A percentile compares a stretch with the other conserved stretches of the same genome.
Evolutionary conservation across 2,113 vertebrate species (phyloP).

Genomic region (Oxyruncus cristatus): DNA sequence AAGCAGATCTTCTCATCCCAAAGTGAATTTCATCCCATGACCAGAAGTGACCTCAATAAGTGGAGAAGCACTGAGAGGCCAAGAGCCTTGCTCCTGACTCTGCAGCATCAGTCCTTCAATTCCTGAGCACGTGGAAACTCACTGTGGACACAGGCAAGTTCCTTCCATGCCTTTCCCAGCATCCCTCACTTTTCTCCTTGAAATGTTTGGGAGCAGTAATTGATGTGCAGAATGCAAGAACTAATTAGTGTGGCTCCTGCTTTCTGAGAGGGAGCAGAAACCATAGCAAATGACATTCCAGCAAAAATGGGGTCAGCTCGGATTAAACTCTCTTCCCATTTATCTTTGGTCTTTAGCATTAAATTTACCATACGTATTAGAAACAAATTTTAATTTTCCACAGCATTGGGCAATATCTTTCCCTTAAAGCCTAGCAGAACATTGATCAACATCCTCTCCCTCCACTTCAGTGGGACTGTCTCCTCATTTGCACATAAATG

Average conservation of each 20-base stretch:
- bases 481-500: conserved; percentile 64
- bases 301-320: conserved; percentile 40
- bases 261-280: conserved; percentile 21
- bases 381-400: conserved; percentile 73
- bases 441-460: conserved; percentile 51
- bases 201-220: not conserved
- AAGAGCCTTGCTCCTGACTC: not conserved
- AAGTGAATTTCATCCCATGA: not conserved
- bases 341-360: conserved; percentile 65
- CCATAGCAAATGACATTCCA: conserved; percentile 38
- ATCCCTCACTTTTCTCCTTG: not conserved
- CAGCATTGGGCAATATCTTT: conserved; percentile 67
- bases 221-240: conserved; percentile 7
- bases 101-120: not conserved
- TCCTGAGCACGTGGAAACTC: not conserved
- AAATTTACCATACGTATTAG: conserved; percentile 64
- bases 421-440: conserved; percentile 63
- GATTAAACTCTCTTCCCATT: conserved; percentile 41
- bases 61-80: not conserved
- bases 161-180: not conserved
- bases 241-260: conserved; percentile 28
- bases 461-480: conserved; percentile 13
- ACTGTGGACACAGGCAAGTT: not conserved
- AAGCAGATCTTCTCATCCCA: not conserved
- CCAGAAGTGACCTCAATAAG: not conserved